Conservation (phyloP, 2,888 invertebrate species). For the Rotaria sp. region DNA sequence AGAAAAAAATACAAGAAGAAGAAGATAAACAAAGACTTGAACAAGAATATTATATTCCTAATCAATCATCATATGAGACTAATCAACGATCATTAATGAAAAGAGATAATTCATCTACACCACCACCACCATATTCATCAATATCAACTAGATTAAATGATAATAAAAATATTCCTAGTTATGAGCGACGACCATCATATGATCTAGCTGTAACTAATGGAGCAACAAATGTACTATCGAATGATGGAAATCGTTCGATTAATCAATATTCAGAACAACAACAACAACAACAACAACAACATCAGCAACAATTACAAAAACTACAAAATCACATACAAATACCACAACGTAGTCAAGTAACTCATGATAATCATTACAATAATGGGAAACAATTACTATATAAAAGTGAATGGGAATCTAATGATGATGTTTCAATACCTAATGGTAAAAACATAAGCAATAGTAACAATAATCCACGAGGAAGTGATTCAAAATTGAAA, state of each 20-base stretch:
- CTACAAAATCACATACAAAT: not conserved
- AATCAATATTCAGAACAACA: not conserved
- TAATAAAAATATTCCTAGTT: not conserved
- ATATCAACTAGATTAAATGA: not conserved
- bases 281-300: not conserved
- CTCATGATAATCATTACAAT: not conserved
- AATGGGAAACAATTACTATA: not conserved
- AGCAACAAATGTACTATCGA: not conserved
- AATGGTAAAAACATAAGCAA: not conserved
- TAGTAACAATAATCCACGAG: not conserved
- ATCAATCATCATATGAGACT: not conserved
- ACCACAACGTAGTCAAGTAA: not conserved
- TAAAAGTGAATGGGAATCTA: not conserved
- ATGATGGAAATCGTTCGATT: not conserved
- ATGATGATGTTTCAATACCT: not conserved
- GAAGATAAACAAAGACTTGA: not conserved
- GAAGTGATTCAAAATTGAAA: not conserved
- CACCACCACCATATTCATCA: not conserved
- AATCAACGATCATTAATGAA: not conserved
- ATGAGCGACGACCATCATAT: not conserved
- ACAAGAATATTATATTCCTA: not conserved
- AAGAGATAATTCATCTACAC: not conserved
- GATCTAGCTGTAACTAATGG: not conserved
- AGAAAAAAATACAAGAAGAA: not conserved
- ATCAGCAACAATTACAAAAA: not conserved